A percentile compares a stretch with the other conserved stretches of the same genome.
These are phyloP conservation scores for Microtus montanus DNA, from an alignment of 2,113 vertebrate genomes.

Conservation along the genomic window DNA sequence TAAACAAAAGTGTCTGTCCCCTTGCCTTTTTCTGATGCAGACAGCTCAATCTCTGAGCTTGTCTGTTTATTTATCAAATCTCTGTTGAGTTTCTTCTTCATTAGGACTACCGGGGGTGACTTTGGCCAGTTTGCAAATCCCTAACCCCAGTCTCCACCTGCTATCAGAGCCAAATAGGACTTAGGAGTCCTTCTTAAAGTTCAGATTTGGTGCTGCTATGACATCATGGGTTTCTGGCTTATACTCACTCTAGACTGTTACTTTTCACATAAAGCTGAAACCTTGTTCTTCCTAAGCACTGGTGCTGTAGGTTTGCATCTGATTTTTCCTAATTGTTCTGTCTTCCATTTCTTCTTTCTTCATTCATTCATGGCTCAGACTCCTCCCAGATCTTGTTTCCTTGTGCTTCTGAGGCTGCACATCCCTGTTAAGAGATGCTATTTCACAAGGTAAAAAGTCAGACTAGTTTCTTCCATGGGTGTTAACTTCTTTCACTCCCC, in stretches of 20 bases:
- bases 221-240: constrained; percentile 49
- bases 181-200: constrained; percentile 51
- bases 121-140: constrained; percentile 65
- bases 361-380: neutral
- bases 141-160: constrained; percentile 30
- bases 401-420: neutral
- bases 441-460: neutral
- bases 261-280: constrained; percentile 45
- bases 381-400: neutral
- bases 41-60: constrained; percentile 44
- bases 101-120: constrained; percentile 53
- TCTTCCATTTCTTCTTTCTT: neutral
- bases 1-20: constrained; percentile 42
- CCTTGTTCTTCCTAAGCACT: neutral
- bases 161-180: constrained; percentile 69
- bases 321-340: neutral
- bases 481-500: neutral
- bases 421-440: neutral
- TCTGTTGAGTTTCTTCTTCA: constrained; percentile 54
- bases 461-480: neutral
- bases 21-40: constrained; percentile 47
- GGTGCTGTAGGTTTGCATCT: neutral
- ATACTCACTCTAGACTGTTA: neutral
- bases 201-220: constrained; percentile 45
- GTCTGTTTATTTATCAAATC: constrained; percentile 67